Evolutionary conservation across 1,140 invertebrate species (phyloP).

Genomic region (Pinna nobilis): DNA sequence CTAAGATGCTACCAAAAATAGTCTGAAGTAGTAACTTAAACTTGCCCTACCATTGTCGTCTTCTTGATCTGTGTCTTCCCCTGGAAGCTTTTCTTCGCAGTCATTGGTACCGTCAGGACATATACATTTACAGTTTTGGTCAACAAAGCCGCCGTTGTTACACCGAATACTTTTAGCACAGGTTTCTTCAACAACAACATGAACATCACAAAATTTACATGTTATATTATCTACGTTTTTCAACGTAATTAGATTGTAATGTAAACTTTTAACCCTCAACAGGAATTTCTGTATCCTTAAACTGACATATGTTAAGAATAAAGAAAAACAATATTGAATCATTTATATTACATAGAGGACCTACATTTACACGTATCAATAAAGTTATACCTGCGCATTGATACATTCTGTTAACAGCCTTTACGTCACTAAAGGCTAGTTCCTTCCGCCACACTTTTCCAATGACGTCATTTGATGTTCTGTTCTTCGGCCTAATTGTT

Average conservation of each 20-base stretch:
- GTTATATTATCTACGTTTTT: no score
- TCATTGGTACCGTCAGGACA: conserved; percentile 61
- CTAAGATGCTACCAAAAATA: no score
- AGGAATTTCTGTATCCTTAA: no score
- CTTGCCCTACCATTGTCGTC: conserved; percentile 11
- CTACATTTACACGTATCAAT: no score
- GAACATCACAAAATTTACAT: background rate
- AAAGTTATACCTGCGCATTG: conserved; percentile 56
- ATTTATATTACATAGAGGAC: no score
- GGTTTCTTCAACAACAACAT: conserved; percentile 46
- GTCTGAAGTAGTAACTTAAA: no score
- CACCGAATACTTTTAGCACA: conserved; percentile 60
- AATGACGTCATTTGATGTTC: conserved; percentile 51
- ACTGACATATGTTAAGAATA: no score
- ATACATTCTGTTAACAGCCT: conserved; percentile 66
- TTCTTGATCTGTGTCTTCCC: conserved; percentile 7
- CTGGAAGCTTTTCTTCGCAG: conserved; percentile 46
- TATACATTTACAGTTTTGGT: conserved; percentile 70
- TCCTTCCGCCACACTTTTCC: conserved; percentile 64
- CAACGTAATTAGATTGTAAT: no score
- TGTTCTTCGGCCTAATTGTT: conserved; percentile 62
- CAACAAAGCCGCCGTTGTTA: conserved; percentile 59
- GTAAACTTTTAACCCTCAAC: no score
- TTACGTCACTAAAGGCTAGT: conserved; percentile 64
- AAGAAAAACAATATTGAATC: no score